Percentiles rank a stretch among this genome's conserved stretches.
These are phyloP conservation scores for Drosophila buzzatii DNA, from an alignment of 2,888 invertebrate genomes.

Conservation along the genomic window DNA sequence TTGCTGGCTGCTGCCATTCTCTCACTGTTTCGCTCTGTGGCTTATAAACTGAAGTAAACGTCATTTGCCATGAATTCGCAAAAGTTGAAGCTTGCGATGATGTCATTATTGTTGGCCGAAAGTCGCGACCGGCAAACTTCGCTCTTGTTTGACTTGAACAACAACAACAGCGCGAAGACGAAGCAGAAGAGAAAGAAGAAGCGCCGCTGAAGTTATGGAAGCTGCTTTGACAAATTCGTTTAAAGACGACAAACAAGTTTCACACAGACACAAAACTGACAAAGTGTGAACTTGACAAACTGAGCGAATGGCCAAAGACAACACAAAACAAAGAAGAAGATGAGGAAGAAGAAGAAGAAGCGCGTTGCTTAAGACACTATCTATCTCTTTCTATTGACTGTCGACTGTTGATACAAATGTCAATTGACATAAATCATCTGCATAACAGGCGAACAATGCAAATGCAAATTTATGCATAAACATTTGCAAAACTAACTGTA, in stretches of 20 bases:
- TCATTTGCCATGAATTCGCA: conserved; percentile 73
- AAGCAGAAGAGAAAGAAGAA: background rate
- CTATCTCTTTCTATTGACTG: conserved; percentile 11
- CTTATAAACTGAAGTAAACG: conserved; percentile 52
- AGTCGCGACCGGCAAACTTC: conserved; percentile 65
- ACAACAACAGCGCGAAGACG: background rate
- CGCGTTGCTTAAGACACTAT: conserved; percentile 10
- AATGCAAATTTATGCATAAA: conserved; percentile 46
- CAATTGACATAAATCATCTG: conserved; percentile 43
- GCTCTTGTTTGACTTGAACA: conserved; percentile 28
- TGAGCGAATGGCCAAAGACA: conserved; percentile 1
- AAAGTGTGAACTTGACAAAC: conserved; percentile 19
- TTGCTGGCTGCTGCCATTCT: conserved; percentile 13
- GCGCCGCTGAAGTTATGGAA: conserved; percentile 65
- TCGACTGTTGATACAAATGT: conserved; percentile 28
- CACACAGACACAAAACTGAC: conserved; percentile 29
- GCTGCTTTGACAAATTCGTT: conserved; percentile 76
- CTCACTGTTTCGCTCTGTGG: conserved; percentile 14
- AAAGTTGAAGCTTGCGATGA: conserved; percentile 74
- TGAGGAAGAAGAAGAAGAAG: background rate
- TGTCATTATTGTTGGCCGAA: conserved; percentile 70
- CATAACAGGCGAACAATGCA: conserved; percentile 22
- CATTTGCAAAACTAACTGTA: conserved; percentile 37
- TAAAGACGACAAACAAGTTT: conserved; percentile 72
- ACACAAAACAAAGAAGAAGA: background rate